A percentile compares a stretch with the other conserved stretches of the same genome.
phyloP scores from a whole-genome alignment of 2,888 invertebrate genomes.

The Xestia ashworthii region DNA sequence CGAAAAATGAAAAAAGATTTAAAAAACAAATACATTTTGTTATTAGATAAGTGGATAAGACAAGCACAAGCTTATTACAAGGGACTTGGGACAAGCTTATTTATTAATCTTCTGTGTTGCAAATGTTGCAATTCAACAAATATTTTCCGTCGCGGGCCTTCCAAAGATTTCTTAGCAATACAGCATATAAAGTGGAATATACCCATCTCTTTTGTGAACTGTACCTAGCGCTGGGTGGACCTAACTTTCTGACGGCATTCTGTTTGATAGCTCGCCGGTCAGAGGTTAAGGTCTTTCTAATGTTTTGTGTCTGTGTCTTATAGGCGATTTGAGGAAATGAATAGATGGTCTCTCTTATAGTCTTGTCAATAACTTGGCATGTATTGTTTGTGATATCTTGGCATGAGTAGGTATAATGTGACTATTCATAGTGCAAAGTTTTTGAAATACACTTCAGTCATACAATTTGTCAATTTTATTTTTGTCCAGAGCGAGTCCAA shows the following conservation, averaged over 20 bases:
- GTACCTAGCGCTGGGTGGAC: conserved; percentile 24
- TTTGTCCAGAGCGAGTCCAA: background rate
- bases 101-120: too few species aligned
- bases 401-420: background rate
- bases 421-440: background rate
- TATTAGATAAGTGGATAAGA: background rate
- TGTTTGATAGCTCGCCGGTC: conserved; percentile 21
- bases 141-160: background rate
- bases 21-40: background rate
- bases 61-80: too few species aligned
- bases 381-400: conserved; percentile 1
- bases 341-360: background rate
- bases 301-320: conserved; percentile 6
- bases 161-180: background rate
- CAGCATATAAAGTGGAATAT: background rate
- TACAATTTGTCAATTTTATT: background rate
- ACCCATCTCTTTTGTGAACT: background rate
- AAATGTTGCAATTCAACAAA: too few species aligned
- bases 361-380: background rate
- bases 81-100: too few species aligned
- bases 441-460: background rate
- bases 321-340: conserved; percentile 7
- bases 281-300: conserved; percentile 42
- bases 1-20: too few species aligned
- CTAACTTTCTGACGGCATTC: conserved; percentile 27